Conservation (phyloP, 2,797 vertebrate genomes). For the Tapera naevia region DNA sequence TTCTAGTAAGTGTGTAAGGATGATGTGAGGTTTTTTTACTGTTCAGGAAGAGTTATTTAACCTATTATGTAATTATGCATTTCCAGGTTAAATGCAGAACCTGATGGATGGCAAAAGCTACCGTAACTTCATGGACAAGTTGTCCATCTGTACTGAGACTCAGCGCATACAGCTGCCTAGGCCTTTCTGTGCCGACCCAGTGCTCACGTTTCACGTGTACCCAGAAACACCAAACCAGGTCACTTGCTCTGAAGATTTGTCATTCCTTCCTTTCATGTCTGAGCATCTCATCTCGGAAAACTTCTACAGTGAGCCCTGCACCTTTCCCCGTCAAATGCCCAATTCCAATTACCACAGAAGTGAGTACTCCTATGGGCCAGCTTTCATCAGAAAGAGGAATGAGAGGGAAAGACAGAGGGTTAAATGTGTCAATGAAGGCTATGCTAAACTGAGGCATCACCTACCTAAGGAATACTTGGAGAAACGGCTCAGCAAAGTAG, state of each 20-base stretch:
- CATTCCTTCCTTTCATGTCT: slow-evolving; percentile 61
- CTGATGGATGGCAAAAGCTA: slow-evolving; percentile 60
- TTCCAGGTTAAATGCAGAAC: slow-evolving; percentile 67
- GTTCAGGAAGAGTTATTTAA: not conserved
- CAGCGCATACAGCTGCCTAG: slow-evolving; percentile 45
- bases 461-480: slow-evolving; percentile 78
- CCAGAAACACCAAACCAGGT: slow-evolving; percentile 59
- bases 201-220: slow-evolving; percentile 57
- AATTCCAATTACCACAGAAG: slow-evolving; percentile 43
- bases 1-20: not conserved
- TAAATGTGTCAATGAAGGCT: slow-evolving; percentile 83
- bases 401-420: slow-evolving; percentile 82
- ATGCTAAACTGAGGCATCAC: slow-evolving; percentile 77
- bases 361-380: slow-evolving; percentile 71
- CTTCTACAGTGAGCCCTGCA: slow-evolving; percentile 57
- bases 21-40: not conserved
- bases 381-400: slow-evolving; percentile 81
- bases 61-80: not conserved
- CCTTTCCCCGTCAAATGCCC: slow-evolving; percentile 57
- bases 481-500: slow-evolving; percentile 82
- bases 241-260: slow-evolving; percentile 69
- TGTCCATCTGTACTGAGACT: slow-evolving; percentile 59
- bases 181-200: slow-evolving; percentile 67
- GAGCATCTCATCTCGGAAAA: slow-evolving; percentile 62
- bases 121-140: slow-evolving; percentile 45